Percentiles rank a stretch among this genome's conserved stretches.
Conservation (phyloP, 2,888 invertebrate species). For the Gerris lacustris region DNA sequence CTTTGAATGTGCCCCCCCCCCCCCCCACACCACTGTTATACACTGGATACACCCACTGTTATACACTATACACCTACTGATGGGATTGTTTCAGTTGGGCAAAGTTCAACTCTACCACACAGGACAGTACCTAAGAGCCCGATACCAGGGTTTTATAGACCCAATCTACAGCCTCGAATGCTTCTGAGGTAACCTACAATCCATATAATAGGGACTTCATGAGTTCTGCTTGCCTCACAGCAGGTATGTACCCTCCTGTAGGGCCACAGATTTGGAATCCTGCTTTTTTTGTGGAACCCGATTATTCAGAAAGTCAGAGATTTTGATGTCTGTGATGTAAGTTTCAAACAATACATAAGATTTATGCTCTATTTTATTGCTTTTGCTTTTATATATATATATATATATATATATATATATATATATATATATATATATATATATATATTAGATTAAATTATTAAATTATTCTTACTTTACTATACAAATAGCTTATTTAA, state of each 20-base stretch:
- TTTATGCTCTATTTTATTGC: no score
- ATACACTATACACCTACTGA: no score
- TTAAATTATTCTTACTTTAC: no score
- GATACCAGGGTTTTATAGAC: background rate
- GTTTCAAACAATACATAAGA: background rate
- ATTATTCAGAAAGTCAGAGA: background rate
- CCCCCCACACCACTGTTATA: no score
- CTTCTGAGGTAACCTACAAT: background rate
- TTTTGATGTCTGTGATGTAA: background rate
- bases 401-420: no score
- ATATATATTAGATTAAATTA: no score
- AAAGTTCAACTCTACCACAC: background rate
- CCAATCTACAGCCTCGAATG: background rate
- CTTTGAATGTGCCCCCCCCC: no score
- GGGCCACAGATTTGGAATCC: background rate
- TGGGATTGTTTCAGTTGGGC: background rate
- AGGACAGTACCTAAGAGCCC: background rate
- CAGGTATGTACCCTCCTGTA: conserved; percentile 1
- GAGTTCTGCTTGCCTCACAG: background rate
- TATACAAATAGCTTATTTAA: no score
- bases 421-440: no score
- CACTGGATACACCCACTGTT: no score
- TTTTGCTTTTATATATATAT: no score
- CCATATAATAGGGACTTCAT: conserved; percentile 1
- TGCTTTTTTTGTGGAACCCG: background rate